These are phyloP conservation scores for Lasioglossum albipes DNA, from an alignment of 1,140 invertebrate species.

Conservation along the genomic window DNA sequence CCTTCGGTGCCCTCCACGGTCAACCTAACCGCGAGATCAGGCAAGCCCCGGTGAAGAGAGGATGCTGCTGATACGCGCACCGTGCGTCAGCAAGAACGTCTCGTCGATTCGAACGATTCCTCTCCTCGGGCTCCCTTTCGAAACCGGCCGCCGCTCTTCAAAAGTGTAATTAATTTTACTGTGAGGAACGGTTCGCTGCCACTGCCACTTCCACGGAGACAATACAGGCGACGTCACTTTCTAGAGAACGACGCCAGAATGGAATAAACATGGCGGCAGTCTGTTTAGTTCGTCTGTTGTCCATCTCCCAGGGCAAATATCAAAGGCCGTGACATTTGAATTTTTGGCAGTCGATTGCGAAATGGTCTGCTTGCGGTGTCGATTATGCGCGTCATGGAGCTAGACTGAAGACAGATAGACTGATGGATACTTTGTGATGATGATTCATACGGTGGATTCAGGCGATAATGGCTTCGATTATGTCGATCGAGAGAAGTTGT, in stretches of 20 bases:
- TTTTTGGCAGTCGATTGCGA: neutral
- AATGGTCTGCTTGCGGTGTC: neutral
- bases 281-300: neutral
- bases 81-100: conserved; percentile 61
- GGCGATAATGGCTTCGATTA: too few species aligned
- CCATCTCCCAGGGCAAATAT: neutral
- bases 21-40: too few species aligned
- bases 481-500: too few species aligned
- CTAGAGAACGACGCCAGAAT: neutral
- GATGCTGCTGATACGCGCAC: conserved; percentile 42
- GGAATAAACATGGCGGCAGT: neutral
- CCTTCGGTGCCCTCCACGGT: too few species aligned
- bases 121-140: conserved; percentile 32
- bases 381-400: neutral
- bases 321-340: conserved; percentile 2
- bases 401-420: neutral
- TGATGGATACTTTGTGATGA: too few species aligned
- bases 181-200: neutral
- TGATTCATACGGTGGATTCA: too few species aligned
- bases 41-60: neutral
- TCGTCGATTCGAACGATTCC: neutral
- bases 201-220: conserved; percentile 15
- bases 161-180: conserved; percentile 57
- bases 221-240: neutral
- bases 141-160: conserved; percentile 29